Evolutionary conservation across 2,797 vertebrate genomes (phyloP), one percentile per base, ranked within the genome.

Genomic region (Argyrosomus regius): DNA sequence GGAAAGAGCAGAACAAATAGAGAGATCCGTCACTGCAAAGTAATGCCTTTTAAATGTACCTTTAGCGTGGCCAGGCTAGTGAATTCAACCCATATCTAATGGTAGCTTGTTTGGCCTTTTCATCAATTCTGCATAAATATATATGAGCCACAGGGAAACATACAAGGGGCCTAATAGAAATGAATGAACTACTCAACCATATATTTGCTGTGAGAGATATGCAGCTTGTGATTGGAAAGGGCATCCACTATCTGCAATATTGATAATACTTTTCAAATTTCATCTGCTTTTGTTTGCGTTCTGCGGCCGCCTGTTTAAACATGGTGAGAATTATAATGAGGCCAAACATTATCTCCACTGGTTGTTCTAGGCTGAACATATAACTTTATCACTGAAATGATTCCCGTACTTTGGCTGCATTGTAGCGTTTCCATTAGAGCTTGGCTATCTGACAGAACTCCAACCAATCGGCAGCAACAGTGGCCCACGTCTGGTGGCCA

Each of bases 211-310:
- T 96, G 96, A 95, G 96, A 99, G 97, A 98, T 98, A 98, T 92
- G 97, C 96, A 97, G 97, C 96, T 97, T 97, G 97, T 98, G 97
- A 98, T 98, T 97, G 97, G 97, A 99, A 99, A 98, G 97, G 98
- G 97, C 98, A 98, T 97, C 97, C 97, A 96, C 98, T 98, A 98
- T 99, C 98, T 98, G 97, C 97, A 97, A 97, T 98, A 99, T 98
- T 99, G 98, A 99, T 99, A 99, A 99, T 98, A 98, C 97, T 98
- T 99, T 98, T 98, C 97, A 98, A 98, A 98, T 99, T 99, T 99
- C 97, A 98, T 98, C 97, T 98, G 98, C 98, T 99, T 99, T 98
- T 99, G 98, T 99, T 99, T 99, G 98, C 97, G 96, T 98, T 99
- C 97, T 96, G 97, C 83, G 96, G 96, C 97, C 96, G 96, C 97